Base-by-base conservation (phyloP, 2,797 vertebrate species). In the Xenentodon cancila region DNA sequence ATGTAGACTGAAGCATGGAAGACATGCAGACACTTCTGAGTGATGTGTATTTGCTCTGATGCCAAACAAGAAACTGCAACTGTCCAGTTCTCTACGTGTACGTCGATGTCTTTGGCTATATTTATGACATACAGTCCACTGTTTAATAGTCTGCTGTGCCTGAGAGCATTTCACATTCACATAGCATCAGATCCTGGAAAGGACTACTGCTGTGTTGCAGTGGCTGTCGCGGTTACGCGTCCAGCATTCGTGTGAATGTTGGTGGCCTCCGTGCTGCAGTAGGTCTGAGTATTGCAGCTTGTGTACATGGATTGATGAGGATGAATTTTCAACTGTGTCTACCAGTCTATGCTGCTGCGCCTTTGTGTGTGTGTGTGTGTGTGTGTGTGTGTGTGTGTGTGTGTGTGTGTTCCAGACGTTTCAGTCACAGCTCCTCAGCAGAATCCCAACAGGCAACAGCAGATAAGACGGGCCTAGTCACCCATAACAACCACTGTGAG, bases 401-500 rank as follows among this genome's bases (percentile, higher is more conserved):
- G 21, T 59, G 53, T 73, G 30, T 30, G 30, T 47, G 61, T 70
- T 78, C 70, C 46, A 75, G 69, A 75, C 58, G 59, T 81, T 59
- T 84, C 70, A 65, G 82, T 70, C 68, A 51, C 76, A 63, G 82
- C 81, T 79, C 70, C 53, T 64, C 75, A 64, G 57, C 81, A 60
- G 73, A 79, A 71, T 84, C 79, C 71, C 77, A 61, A 69, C 69
- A 81, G 81, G 75, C 82, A 67, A 57, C 69, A 69, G 64, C 70
- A 88, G 88, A 88, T 86, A 82, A 86, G 82, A 70, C 70, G 37
- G 71, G 71, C 63, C 76, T 22, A 71, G 82, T 82, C 63, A 42
- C 73, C 80, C 75, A 21, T 84, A 75, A 87, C 87, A 84, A 84
- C 81, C 59, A 30, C 82, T 54, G 64, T 71, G 86, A 84, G 86